Evolutionary conservation across 2,888 invertebrate genomes (phyloP).

Genomic region (Cerastis rubricosa): DNA sequence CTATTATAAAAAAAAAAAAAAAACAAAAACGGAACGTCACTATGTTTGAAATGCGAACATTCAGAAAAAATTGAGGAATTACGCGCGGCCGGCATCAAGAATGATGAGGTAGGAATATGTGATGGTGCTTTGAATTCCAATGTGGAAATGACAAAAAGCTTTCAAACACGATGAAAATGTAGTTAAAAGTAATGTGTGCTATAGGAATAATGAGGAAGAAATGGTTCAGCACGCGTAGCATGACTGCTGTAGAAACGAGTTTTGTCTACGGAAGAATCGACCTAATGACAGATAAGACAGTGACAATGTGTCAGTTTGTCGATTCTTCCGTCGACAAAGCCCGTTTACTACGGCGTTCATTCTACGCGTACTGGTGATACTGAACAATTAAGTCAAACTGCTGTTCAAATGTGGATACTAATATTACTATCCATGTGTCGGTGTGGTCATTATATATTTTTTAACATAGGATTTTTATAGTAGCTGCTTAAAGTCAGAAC

Average conservation of each 20-base stretch:
- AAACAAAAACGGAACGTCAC: conserved; percentile 32
- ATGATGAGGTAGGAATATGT: conserved; percentile 55
- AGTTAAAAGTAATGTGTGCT: neutral
- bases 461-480: no score
- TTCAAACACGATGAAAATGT: conserved; percentile 40
- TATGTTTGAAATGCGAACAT: conserved; percentile 52
- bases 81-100: conserved; percentile 45
- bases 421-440: neutral
- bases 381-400: neutral
- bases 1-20: conserved; percentile 9
- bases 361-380: neutral
- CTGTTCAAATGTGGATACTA: neutral
- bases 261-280: no score
- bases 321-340: no score
- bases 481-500: no score
- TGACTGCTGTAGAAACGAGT: no score
- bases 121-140: conserved; percentile 50
- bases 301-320: no score
- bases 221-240: no score
- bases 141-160: conserved; percentile 53
- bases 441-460: neutral
- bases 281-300: no score
- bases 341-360: no score
- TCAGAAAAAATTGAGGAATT: conserved; percentile 60
- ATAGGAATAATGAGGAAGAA: neutral